These are phyloP conservation scores for Melanostigma gelatinosum DNA, from an alignment of 2,113 vertebrate species.

Conservation along the genomic window DNA sequence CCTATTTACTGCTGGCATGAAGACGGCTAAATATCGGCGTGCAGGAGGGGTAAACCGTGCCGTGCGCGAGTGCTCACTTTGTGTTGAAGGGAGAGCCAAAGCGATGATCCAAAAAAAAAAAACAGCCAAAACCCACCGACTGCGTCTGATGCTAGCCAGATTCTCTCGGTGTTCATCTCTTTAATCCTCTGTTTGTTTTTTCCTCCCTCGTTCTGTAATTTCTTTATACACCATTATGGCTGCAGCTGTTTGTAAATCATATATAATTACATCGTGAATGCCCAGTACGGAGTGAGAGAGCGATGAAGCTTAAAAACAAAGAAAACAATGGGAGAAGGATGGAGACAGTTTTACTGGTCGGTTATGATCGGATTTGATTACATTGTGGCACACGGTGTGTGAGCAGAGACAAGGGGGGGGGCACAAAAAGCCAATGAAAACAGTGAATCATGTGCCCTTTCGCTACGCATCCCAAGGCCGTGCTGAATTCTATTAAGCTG, in stretches of 20 bases:
- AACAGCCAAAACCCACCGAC: slow-evolving; percentile 58
- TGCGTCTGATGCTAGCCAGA: slow-evolving; percentile 53
- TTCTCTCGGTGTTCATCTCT: slow-evolving; percentile 64
- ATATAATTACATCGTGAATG: slow-evolving; percentile 78
- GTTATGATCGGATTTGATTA: slow-evolving; percentile 69
- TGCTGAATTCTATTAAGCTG: slow-evolving; percentile 67
- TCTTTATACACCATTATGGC: slow-evolving; percentile 74
- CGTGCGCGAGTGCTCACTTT: slow-evolving; percentile 53
- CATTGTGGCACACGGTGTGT: slow-evolving; percentile 38
- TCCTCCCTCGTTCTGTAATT: slow-evolving; percentile 59
- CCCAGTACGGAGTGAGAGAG: slow-evolving; percentile 57
- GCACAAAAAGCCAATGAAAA: slow-evolving; percentile 56
- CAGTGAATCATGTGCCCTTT: slow-evolving; percentile 65
- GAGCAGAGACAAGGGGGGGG: slow-evolving; percentile 41
- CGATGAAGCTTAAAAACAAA: slow-evolving; percentile 57
- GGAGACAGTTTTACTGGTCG: slow-evolving; percentile 47
- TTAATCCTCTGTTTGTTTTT: slow-evolving; percentile 49
- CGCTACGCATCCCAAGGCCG: slow-evolving; percentile 53
- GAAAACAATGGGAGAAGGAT: slow-evolving; percentile 37
- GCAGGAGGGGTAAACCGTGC: slow-evolving; percentile 59
- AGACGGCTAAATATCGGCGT: slow-evolving; percentile 63
- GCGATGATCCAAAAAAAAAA: slow-evolving; percentile 67
- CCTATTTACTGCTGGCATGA: slow-evolving; percentile 56
- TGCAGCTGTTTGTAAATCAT: slow-evolving; percentile 80
- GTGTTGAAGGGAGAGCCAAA: slow-evolving; percentile 61